Conservation (phyloP, 1,140 invertebrate genomes). For the Philopotamus ludificatus region DNA sequence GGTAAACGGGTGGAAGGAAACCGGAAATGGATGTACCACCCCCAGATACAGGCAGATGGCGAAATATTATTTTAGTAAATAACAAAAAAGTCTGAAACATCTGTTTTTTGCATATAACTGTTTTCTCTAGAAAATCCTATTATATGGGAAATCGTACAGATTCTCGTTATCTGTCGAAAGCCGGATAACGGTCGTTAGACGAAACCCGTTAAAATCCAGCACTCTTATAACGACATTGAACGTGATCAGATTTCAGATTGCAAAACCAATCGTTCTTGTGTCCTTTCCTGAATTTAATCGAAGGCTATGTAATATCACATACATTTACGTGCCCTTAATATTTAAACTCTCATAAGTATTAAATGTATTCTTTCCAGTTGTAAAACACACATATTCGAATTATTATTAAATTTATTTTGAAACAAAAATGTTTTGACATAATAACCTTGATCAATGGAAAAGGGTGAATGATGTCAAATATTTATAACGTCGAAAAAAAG, state of each 20-base stretch:
- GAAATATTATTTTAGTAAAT: background rate
- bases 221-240: background rate
- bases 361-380: too few species aligned
- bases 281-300: too few species aligned
- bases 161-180: conserved; percentile 9
- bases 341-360: too few species aligned
- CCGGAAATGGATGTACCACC: background rate
- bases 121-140: background rate
- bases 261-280: background rate
- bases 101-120: background rate
- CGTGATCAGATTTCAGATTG: conserved; percentile 5
- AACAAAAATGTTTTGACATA: too few species aligned
- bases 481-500: background rate
- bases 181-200: conserved; percentile 5
- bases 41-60: background rate
- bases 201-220: conserved; percentile 8
- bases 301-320: too few species aligned
- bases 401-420: too few species aligned
- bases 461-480: background rate
- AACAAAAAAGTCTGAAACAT: background rate
- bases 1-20: background rate
- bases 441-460: too few species aligned
- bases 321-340: too few species aligned
- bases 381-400: too few species aligned
- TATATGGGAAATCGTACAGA: background rate